A percentile compares a stretch with the other conserved stretches of the same genome.
These are phyloP conservation scores for Antitype chi DNA, from an alignment of 2,888 invertebrate genomes.

Conservation along the genomic window DNA sequence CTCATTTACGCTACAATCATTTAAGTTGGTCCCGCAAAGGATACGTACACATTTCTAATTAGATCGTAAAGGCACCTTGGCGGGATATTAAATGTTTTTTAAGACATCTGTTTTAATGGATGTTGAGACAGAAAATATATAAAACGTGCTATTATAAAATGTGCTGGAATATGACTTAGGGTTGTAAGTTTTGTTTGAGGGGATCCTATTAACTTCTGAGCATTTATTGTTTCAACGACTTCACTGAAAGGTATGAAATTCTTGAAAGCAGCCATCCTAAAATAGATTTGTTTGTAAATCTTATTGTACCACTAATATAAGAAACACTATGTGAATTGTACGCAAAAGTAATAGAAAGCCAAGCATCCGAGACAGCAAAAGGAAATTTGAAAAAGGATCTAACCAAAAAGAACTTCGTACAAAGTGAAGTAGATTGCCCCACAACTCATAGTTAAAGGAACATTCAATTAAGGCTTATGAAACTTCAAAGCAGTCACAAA, in stretches of 20 bases:
- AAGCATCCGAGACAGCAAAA: constrained; percentile 17
- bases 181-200: not conserved
- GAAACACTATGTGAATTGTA: not conserved
- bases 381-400: constrained; percentile 24
- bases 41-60: constrained; percentile 42
- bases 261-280: not conserved
- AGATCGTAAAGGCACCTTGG: constrained; percentile 29
- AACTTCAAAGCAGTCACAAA: constrained; percentile 47
- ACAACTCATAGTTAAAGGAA: constrained; percentile 32
- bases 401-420: constrained; percentile 12
- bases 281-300: not conserved
- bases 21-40: constrained; percentile 44
- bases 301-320: not conserved
- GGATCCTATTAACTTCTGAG: not conserved
- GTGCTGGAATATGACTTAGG: not conserved
- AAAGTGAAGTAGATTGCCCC: constrained; percentile 37
- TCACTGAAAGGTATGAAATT: not conserved
- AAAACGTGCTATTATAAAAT: not conserved
- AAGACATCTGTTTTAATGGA: constrained; percentile 14
- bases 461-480: constrained; percentile 43
- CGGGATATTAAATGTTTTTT: constrained; percentile 36
- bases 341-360: constrained; percentile 4
- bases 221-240: not conserved
- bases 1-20: constrained; percentile 43
- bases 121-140: not conserved